phyloP scores from a whole-genome alignment of 2,113 vertebrate species.

The Erythrolamprus reginae region DNA sequence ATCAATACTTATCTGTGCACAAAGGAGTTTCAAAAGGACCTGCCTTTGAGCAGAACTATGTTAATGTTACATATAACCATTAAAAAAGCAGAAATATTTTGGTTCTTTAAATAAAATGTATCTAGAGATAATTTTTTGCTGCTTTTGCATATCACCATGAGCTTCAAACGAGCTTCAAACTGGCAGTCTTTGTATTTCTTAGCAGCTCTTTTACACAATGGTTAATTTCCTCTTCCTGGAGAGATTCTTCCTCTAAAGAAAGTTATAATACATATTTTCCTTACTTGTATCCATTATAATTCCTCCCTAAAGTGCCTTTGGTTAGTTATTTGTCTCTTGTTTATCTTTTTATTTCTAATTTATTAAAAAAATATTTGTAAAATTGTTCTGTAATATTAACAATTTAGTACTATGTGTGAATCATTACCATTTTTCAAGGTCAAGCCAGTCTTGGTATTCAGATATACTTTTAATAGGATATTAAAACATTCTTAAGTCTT shows the following conservation, averaged over 20 bases:
- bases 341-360: not conserved
- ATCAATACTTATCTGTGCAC: not conserved
- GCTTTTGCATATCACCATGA: not conserved
- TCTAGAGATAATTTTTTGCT: slow-evolving; percentile 5
- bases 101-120: slow-evolving; percentile 24
- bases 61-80: slow-evolving; percentile 27
- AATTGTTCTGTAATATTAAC: not conserved
- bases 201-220: not conserved
- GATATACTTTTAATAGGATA: slow-evolving; percentile 2
- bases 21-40: not conserved
- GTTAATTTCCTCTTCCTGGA: not conserved
- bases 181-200: not conserved
- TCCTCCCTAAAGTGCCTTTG: slow-evolving; percentile 59
- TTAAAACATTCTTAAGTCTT: not conserved
- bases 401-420: slow-evolving; percentile 8
- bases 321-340: slow-evolving; percentile 30
- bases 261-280: not conserved
- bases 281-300: not conserved
- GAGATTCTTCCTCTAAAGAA: slow-evolving; percentile 23
- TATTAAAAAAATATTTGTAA: not conserved
- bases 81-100: slow-evolving; percentile 48
- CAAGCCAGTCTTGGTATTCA: slow-evolving; percentile 19
- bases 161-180: slow-evolving; percentile 25
- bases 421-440: not conserved
- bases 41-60: not conserved